These are phyloP conservation scores for Axis porcinus DNA, from an alignment of 2,113 vertebrate species.

Conservation along the genomic window DNA sequence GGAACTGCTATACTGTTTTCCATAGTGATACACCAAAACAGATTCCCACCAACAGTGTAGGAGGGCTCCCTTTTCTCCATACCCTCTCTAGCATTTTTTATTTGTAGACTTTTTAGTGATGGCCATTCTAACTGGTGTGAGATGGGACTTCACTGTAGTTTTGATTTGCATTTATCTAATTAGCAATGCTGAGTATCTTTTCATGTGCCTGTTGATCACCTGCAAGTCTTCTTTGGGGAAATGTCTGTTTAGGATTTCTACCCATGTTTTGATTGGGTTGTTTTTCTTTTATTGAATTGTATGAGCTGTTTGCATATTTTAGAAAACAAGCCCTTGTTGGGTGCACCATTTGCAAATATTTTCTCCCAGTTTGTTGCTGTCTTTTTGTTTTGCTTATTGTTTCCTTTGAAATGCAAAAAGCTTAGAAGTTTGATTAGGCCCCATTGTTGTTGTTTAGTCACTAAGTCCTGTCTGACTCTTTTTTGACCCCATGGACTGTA, in stretches of 20 bases:
- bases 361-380: background rate
- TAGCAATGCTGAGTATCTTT: background rate
- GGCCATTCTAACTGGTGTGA: background rate
- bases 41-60: background rate
- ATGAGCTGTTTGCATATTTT: background rate
- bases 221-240: background rate
- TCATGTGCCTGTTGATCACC: background rate
- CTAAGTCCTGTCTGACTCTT: background rate
- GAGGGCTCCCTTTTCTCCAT: background rate
- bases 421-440: background rate
- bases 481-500: background rate
- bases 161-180: background rate
- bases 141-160: background rate
- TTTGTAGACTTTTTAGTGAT: background rate
- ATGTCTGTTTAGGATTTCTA: background rate
- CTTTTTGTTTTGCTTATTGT: background rate
- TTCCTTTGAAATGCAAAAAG: background rate
- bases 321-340: background rate
- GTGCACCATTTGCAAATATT: background rate
- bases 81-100: background rate
- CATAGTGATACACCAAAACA: background rate
- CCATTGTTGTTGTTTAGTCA: background rate
- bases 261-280: background rate
- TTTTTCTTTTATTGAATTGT: background rate
- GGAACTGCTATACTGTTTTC: background rate